A percentile compares a stretch with the other conserved stretches of the same genome.
Evolutionary conservation across 1,140 invertebrate genomes (phyloP).

Genomic region (Eubasilissa regina): DNA sequence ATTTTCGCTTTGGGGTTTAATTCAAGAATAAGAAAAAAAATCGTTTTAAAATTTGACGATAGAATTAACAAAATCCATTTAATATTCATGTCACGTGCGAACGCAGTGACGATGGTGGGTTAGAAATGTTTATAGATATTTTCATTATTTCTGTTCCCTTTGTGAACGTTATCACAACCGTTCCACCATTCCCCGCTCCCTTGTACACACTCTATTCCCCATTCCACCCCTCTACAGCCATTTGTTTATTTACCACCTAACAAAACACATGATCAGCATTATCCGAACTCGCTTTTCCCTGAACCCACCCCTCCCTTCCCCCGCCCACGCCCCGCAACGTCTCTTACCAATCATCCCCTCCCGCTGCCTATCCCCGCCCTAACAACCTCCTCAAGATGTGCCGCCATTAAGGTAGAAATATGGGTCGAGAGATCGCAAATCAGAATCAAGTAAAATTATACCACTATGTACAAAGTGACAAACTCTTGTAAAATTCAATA

Average conservation of each 20-base stretch:
- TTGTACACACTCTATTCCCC: conserved; percentile 10
- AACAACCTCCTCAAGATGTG: conserved; percentile 51
- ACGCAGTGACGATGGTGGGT: too few species aligned
- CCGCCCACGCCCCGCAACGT: too few species aligned
- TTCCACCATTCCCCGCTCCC: conserved; percentile 1
- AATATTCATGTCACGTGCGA: too few species aligned
- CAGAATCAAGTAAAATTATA: background rate
- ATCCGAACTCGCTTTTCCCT: conserved; percentile 38
- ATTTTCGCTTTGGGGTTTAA: too few species aligned
- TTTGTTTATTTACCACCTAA: conserved; percentile 46
- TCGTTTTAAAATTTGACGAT: too few species aligned
- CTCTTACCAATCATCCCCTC: conserved; percentile 34
- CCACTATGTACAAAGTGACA: background rate
- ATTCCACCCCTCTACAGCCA: background rate
- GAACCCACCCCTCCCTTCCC: background rate
- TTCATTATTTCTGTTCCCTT: too few species aligned
- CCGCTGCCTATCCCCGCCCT: conserved; percentile 5
- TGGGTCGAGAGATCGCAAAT: background rate
- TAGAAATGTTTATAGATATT: too few species aligned
- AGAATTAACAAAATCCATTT: too few species aligned
- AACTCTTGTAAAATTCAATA: background rate
- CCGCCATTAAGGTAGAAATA: conserved; percentile 46
- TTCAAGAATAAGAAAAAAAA: too few species aligned
- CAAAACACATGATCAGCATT: conserved; percentile 46
- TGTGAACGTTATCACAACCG: conserved; percentile 9